Conservation (phyloP, 2,888 invertebrate species). For the Sturmia bella region DNA sequence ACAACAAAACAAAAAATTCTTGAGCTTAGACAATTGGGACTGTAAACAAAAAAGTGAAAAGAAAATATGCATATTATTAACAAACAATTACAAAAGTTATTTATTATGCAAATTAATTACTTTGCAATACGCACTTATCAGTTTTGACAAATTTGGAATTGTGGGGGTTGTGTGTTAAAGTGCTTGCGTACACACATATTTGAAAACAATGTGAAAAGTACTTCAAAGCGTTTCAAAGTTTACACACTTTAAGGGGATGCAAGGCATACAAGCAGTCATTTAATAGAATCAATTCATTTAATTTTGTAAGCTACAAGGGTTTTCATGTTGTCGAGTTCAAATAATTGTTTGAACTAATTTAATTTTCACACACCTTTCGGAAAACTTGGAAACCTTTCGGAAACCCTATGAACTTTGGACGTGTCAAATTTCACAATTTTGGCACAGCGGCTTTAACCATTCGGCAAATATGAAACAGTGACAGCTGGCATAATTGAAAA, state of each 20-base stretch:
- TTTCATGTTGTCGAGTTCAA: no score
- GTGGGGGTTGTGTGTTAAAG: slow-evolving; percentile 55
- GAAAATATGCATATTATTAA: slow-evolving; percentile 10
- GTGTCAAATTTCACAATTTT: no score
- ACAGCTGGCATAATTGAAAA: no score
- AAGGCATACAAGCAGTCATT: neutral
- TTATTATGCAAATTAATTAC: slow-evolving; percentile 58
- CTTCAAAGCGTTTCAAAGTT: neutral
- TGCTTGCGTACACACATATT: neutral
- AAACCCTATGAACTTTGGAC: no score
- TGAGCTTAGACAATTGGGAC: slow-evolving; percentile 25
- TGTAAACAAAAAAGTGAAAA: neutral
- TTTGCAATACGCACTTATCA: slow-evolving; percentile 38
- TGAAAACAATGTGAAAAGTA: slow-evolving; percentile 8
- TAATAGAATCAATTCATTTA: slow-evolving; percentile 7
- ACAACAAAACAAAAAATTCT: slow-evolving; percentile 41
- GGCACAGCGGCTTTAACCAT: no score
- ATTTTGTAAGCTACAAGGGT: no score
- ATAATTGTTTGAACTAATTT: no score
- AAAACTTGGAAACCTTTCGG: no score
- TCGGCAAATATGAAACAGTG: no score
- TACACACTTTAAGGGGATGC: neutral
- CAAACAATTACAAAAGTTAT: slow-evolving; percentile 27
- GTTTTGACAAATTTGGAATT: slow-evolving; percentile 32
- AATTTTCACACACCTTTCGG: no score